Conservation (phyloP, 2,888 invertebrate species). For the Cephus spinipes region DNA sequence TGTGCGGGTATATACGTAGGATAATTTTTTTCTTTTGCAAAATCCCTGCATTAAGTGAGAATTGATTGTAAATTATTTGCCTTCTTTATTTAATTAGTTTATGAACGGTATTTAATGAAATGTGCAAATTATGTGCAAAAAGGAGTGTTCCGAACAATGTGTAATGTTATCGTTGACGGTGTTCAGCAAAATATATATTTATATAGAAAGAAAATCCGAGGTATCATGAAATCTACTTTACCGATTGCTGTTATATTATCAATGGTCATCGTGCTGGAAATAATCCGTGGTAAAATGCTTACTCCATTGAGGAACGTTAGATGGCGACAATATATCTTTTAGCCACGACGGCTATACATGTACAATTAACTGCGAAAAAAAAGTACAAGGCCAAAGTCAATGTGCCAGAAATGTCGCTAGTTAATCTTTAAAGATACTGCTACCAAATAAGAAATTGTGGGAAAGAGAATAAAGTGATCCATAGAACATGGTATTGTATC, state of each 20-base stretch:
- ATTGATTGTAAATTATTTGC: neutral
- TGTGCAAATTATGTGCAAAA: neutral
- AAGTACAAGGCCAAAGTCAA: neutral
- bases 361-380: neutral
- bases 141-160: neutral
- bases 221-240: neutral
- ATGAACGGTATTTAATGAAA: neutral
- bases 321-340: neutral
- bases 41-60: neutral
- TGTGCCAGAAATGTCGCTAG: neutral
- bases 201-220: neutral
- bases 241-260: neutral
- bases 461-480: too few relatives aligned
- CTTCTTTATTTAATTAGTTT: neutral
- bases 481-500: too few relatives aligned
- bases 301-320: neutral
- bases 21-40: neutral
- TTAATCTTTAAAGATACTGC: too few relatives aligned
- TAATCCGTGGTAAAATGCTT: neutral
- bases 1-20: neutral
- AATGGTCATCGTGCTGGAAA: neutral
- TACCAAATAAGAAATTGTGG: too few relatives aligned
- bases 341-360: neutral
- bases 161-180: conserved; percentile 25
- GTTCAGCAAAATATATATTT: conserved; percentile 36